These are phyloP conservation scores for Garrulus glandarius DNA, from an alignment of 2,797 vertebrate species.

Conservation along the genomic window DNA sequence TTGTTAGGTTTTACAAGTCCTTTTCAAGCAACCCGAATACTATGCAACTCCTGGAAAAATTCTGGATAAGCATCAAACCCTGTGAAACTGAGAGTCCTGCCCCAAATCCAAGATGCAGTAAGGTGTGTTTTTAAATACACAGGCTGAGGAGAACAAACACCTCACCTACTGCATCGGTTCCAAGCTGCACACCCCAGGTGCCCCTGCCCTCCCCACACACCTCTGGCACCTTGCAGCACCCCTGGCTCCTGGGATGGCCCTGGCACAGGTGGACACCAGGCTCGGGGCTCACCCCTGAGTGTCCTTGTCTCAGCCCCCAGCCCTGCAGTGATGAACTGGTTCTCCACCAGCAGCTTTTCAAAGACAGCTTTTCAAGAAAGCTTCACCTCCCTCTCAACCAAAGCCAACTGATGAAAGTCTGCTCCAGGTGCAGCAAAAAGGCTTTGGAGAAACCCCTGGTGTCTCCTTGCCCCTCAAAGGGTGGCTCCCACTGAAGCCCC, in stretches of 20 bases:
- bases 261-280: background rate
- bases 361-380: background rate
- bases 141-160: background rate
- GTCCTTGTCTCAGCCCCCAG: background rate
- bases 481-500: background rate
- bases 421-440: background rate
- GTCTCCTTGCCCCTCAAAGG: background rate
- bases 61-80: constrained; percentile 13
- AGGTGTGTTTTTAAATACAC: background rate
- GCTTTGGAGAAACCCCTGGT: background rate
- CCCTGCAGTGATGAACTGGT: background rate
- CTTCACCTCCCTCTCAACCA: background rate
- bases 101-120: background rate
- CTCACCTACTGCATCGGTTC: background rate
- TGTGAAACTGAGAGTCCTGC: background rate
- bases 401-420: background rate
- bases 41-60: background rate
- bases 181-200: background rate
- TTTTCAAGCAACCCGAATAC: background rate
- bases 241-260: background rate
- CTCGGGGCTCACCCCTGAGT: fast-evolving
- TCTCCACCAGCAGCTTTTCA: background rate
- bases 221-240: background rate
- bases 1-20: background rate
- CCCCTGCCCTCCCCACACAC: background rate